Conservation (phyloP, 2,888 invertebrate species). For the Diaperis boleti region DNA sequence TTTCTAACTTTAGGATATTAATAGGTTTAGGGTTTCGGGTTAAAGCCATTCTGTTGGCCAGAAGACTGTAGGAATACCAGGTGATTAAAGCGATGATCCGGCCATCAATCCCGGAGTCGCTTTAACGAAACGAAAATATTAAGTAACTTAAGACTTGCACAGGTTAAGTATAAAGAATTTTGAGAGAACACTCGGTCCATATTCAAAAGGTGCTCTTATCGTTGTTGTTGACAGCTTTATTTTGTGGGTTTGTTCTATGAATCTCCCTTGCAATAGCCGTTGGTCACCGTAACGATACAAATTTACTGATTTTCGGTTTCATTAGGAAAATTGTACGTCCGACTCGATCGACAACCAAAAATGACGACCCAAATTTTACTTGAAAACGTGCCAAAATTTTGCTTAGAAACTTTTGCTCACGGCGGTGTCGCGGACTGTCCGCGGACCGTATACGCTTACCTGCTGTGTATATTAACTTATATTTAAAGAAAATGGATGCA, state of each 20-base stretch:
- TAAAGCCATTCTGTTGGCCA: slow-evolving; percentile 49
- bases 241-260: slow-evolving; percentile 36
- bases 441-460: slow-evolving; percentile 65
- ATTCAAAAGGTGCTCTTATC: slow-evolving; percentile 56
- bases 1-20: slow-evolving; percentile 51
- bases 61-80: slow-evolving; percentile 66
- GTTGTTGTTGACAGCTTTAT: slow-evolving; percentile 37
- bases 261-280: slow-evolving; percentile 42
- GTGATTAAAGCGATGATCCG: slow-evolving; percentile 58
- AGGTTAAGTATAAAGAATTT: slow-evolving; percentile 51
- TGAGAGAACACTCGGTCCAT: slow-evolving; percentile 58
- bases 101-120: slow-evolving; percentile 34
- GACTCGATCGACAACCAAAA: slow-evolving; percentile 29
- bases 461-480: slow-evolving; percentile 67
- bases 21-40: slow-evolving; percentile 50
- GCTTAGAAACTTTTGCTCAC: slow-evolving; percentile 66
- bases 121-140: slow-evolving; percentile 46
- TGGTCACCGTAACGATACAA: slow-evolving; percentile 41
- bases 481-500: slow-evolving; percentile 60
- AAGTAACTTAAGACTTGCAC: slow-evolving; percentile 57
- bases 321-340: slow-evolving; percentile 18
- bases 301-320: slow-evolving; percentile 2
- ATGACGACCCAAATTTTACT: slow-evolving; percentile 36
- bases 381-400: slow-evolving; percentile 65
- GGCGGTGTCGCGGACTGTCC: slow-evolving; percentile 55